Conservation (phyloP, 2,888 invertebrate species). For the Luffia ferchaultella region DNA sequence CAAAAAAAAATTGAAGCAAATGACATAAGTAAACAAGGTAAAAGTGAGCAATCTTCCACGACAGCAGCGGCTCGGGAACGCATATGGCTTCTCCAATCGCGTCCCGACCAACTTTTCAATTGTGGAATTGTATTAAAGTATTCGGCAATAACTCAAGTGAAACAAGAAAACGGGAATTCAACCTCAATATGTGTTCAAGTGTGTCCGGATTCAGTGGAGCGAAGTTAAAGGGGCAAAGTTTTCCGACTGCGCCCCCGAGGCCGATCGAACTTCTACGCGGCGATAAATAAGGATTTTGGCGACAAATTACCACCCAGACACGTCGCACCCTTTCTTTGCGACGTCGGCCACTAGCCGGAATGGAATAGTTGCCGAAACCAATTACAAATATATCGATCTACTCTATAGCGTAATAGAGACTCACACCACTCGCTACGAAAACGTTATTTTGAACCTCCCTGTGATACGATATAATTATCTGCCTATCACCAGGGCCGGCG, state of each 20-base stretch:
- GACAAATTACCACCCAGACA: conserved; percentile 62
- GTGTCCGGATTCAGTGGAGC: conserved; percentile 56
- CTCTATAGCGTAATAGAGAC: too few relatives aligned
- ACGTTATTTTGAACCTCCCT: too few relatives aligned
- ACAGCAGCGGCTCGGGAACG: neutral
- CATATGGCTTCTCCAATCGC: neutral
- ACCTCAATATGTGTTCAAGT: conserved; percentile 60
- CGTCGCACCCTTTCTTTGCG: conserved; percentile 40
- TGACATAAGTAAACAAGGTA: neutral
- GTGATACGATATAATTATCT: too few relatives aligned
- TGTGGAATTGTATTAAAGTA: conserved; percentile 40
- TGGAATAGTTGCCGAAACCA: neutral
- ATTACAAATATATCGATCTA: neutral
- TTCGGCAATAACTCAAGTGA: conserved; percentile 45
- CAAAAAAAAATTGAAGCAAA: neutral
- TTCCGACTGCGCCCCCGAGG: conserved; percentile 53
- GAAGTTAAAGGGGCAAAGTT: conserved; percentile 60
- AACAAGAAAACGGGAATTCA: conserved; percentile 54
- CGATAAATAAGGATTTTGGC: conserved; percentile 65
- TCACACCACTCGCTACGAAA: too few relatives aligned
- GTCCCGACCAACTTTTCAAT: conserved; percentile 14
- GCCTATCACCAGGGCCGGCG: too few relatives aligned
- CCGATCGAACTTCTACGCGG: conserved; percentile 58
- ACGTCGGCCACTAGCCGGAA: neutral
- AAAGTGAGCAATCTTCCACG: neutral